Evolutionary conservation across 2,797 vertebrate genomes (phyloP).

Genomic region (Amphiprion clarkii): DNA sequence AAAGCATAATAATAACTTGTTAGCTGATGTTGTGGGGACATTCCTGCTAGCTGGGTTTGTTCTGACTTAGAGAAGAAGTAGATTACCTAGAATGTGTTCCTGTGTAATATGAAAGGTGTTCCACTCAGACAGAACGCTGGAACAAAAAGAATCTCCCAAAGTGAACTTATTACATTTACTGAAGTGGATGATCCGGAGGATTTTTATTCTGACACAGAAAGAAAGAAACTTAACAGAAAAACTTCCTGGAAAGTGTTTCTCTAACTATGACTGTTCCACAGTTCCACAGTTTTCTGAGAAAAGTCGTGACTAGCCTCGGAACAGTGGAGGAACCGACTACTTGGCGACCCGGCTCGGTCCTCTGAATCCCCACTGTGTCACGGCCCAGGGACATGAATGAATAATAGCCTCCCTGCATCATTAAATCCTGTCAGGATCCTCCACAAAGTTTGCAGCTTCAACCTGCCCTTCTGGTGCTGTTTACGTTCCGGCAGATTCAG

Average conservation of each 20-base stretch:
- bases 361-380: constrained; percentile 2
- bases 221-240: neutral
- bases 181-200: too few species aligned
- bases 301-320: neutral
- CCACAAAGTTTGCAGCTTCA: constrained; percentile 19
- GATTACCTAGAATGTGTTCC: too few species aligned
- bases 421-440: constrained; percentile 25
- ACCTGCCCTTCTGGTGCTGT: constrained; percentile 10
- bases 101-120: too few species aligned
- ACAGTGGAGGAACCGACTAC: constrained; percentile 10
- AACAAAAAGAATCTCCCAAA: too few species aligned
- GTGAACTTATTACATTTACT: neutral
- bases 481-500: neutral
- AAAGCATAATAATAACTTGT: too few species aligned
- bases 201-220: neutral
- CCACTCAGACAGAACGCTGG: too few species aligned
- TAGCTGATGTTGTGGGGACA: too few species aligned
- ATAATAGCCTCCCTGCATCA: constrained; percentile 19
- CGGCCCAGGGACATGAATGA: constrained; percentile 22
- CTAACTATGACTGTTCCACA: neutral
- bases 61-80: too few species aligned
- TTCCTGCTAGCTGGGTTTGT: too few species aligned
- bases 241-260: neutral
- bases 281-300: neutral
- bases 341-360: neutral